Percentiles rank a stretch among this genome's conserved stretches.
phyloP scores from a whole-genome alignment of 2,888 invertebrate genomes.

The Dusona sp. region DNA sequence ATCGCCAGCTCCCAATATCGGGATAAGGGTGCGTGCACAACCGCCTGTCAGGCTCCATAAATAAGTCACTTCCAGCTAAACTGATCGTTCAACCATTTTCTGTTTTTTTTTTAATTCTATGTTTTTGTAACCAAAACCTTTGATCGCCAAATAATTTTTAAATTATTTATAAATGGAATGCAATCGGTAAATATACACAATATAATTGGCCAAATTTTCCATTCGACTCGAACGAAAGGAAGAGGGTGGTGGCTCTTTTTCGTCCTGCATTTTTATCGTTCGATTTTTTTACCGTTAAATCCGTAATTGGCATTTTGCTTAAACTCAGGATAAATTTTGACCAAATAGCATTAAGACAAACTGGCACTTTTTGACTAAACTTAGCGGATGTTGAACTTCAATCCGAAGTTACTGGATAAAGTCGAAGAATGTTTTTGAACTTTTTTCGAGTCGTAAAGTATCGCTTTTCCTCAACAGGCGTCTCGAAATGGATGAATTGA shows the following conservation, averaged over 20 bases:
- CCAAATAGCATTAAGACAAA: neutral
- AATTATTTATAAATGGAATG: neutral
- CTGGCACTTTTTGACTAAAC: neutral
- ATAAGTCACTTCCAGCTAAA: neutral
- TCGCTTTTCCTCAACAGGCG: neutral
- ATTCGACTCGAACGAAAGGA: neutral
- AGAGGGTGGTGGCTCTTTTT: neutral
- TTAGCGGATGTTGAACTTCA: neutral
- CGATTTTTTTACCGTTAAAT: neutral
- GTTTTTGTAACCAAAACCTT: neutral
- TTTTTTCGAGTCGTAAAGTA: neutral
- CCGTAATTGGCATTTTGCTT: neutral
- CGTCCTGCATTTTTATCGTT: neutral
- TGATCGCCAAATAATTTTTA: neutral
- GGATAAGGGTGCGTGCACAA: slow-evolving; percentile 81
- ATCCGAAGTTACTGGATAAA: too few species aligned
- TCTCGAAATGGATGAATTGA: neutral
- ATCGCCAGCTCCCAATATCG: slow-evolving; percentile 71
- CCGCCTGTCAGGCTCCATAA: slow-evolving; percentile 31
- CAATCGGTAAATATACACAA: neutral
- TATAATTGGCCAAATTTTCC: neutral
- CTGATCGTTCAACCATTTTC: neutral
- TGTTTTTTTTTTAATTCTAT: neutral
- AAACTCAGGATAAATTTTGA: neutral
- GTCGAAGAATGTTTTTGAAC: neutral